Conservation (phyloP, 2,888 invertebrate species). For the Ypsolopha scabrella region DNA sequence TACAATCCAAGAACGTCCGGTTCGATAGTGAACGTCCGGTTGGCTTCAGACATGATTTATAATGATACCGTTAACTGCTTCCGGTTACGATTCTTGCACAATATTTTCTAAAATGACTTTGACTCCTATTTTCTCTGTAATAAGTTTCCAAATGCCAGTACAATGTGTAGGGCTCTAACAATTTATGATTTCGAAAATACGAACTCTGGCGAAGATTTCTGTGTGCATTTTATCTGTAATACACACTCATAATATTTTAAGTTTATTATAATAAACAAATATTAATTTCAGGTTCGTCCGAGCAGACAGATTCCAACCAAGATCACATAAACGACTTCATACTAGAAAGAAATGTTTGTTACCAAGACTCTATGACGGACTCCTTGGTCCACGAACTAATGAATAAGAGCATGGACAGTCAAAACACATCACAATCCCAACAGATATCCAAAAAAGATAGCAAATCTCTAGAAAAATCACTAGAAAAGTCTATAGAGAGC, state of each 20-base stretch:
- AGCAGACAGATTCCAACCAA: slow-evolving; percentile 48
- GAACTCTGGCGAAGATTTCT: too few relatives aligned
- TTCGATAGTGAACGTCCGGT: too few relatives aligned
- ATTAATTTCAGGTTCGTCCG: slow-evolving; percentile 42
- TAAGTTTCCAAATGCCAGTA: too few relatives aligned
- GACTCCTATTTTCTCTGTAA: too few relatives aligned
- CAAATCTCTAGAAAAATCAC: slow-evolving; percentile 43
- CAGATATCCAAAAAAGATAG: slow-evolving; percentile 38
- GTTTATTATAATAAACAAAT: not conserved
- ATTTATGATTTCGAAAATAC: too few relatives aligned
- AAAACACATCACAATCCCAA: slow-evolving; percentile 24
- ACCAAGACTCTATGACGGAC: slow-evolving; percentile 60
- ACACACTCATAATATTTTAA: not conserved
- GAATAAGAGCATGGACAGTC: slow-evolving; percentile 49
- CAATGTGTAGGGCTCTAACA: too few relatives aligned
- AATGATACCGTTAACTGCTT: too few relatives aligned
- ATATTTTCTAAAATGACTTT: too few relatives aligned
- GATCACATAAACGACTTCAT: slow-evolving; percentile 61
- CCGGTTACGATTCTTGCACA: too few relatives aligned
- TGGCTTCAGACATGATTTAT: too few relatives aligned
- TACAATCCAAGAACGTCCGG: too few relatives aligned
- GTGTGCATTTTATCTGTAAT: too few relatives aligned
- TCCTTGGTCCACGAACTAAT: slow-evolving; percentile 54
- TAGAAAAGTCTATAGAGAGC: slow-evolving; percentile 45
- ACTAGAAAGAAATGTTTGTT: slow-evolving; percentile 59